These are phyloP conservation scores for Syngnathus acus DNA, from an alignment of 2,797 vertebrate genomes.

Conservation along the genomic window DNA sequence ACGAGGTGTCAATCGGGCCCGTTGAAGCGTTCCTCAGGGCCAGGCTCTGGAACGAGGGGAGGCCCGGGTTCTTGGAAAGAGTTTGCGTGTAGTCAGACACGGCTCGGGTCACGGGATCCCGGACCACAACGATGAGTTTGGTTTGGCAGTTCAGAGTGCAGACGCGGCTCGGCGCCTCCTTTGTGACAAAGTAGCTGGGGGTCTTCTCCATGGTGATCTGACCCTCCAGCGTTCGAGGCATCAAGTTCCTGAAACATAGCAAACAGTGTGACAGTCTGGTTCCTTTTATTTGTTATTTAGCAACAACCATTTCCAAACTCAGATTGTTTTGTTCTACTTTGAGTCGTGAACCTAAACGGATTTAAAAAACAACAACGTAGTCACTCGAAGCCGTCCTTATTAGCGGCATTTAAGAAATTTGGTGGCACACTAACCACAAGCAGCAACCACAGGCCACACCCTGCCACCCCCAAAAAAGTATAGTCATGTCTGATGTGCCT, in stretches of 20 bases:
- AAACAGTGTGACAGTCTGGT: neutral
- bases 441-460: neutral
- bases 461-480: neutral
- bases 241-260: conserved; percentile 75
- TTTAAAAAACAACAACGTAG: neutral
- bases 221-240: conserved; percentile 86
- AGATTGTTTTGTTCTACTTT: neutral
- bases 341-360: neutral
- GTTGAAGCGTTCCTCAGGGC: conserved; percentile 81
- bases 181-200: conserved; percentile 92
- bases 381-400: neutral
- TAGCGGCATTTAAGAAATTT: neutral
- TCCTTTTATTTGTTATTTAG: too few relatives aligned
- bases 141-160: conserved; percentile 78
- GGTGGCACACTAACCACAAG: neutral
- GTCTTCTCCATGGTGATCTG: conserved; percentile 98
- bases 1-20: conserved; percentile 80
- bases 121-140: conserved; percentile 89
- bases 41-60: conserved; percentile 83
- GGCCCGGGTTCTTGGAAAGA: conserved; percentile 81
- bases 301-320: neutral
- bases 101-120: conserved; percentile 85
- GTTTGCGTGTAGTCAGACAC: conserved; percentile 93
- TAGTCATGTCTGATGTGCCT: neutral
- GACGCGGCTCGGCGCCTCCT: conserved; percentile 80